These are phyloP conservation scores for Micropterix aruncella DNA, from an alignment of 2,888 invertebrate species.

Conservation along the genomic window DNA sequence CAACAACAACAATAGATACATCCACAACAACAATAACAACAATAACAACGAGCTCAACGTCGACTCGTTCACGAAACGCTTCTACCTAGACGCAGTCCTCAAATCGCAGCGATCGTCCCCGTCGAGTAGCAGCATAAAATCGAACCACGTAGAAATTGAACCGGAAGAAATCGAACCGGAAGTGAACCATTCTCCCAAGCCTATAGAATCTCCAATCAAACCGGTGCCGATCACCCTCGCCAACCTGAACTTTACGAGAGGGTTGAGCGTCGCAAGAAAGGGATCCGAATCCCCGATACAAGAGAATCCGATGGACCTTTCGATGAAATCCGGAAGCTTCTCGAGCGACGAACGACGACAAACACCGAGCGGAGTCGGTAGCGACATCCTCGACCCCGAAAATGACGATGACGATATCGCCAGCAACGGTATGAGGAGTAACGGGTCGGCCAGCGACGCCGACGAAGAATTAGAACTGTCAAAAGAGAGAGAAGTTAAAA, in stretches of 20 bases:
- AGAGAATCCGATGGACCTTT: constrained; percentile 70
- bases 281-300: constrained; percentile 45
- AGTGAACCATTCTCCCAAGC: constrained; percentile 18
- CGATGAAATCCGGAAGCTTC: constrained; percentile 54
- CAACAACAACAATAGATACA: constrained; percentile 35
- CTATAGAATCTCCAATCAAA: constrained; percentile 37
- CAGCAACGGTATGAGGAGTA: constrained; percentile 21
- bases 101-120: constrained; percentile 49
- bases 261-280: constrained; percentile 28
- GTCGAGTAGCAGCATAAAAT: constrained; percentile 14
- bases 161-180: constrained; percentile 28
- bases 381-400: constrained; percentile 32
- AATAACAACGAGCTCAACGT: constrained; percentile 41
- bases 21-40: constrained; percentile 28
- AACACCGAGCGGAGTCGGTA: constrained; percentile 27
- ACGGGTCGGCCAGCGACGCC: constrained; percentile 32
- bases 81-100: constrained; percentile 60
- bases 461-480: constrained; percentile 39
- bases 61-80: constrained; percentile 53
- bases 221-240: constrained; percentile 11
- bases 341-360: constrained; percentile 34
- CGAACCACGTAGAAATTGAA: constrained; percentile 28
- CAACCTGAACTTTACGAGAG: constrained; percentile 20
- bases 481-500: constrained; percentile 31
- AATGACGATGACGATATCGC: constrained; percentile 29